Conservation (phyloP, 2,888 invertebrate genomes). For the Zhuqinia jingwanae region DNA sequence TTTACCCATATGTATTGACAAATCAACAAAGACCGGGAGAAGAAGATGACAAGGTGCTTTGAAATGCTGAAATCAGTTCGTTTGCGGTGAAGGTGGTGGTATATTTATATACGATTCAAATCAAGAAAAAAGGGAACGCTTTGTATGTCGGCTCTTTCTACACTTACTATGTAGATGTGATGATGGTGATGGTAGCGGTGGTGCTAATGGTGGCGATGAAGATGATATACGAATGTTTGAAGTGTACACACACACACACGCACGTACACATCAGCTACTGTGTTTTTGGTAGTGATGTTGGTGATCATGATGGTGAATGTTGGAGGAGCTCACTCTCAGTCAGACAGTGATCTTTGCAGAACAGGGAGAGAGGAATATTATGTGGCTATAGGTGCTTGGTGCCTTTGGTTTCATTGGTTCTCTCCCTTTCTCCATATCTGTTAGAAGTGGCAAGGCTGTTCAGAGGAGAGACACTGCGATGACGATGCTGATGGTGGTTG, state of each 20-base stretch:
- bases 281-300: too few relatives aligned
- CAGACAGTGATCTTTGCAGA: conserved; percentile 10
- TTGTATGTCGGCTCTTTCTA: neutral
- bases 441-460: conserved; percentile 14
- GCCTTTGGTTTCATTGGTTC: conserved; percentile 9
- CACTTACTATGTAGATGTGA: neutral
- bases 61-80: conserved; percentile 32
- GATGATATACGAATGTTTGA: neutral
- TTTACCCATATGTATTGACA: too few relatives aligned
- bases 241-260: too few relatives aligned
- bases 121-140: conserved; percentile 51
- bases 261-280: too few relatives aligned
- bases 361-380: neutral
- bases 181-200: neutral
- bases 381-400: conserved; percentile 40
- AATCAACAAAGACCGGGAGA: neutral
- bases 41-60: conserved; percentile 48
- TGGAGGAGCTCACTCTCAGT: neutral
- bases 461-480: too few relatives aligned
- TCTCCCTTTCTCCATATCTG: conserved; percentile 49
- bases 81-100: conserved; percentile 24
- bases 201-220: neutral
- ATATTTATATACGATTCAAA: conserved; percentile 52
- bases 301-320: too few relatives aligned
- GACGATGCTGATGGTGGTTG: conserved; percentile 10